Conservation (phyloP, 64 coral and sea anemone genomes). For the Pocillopora verrucosa region DNA sequence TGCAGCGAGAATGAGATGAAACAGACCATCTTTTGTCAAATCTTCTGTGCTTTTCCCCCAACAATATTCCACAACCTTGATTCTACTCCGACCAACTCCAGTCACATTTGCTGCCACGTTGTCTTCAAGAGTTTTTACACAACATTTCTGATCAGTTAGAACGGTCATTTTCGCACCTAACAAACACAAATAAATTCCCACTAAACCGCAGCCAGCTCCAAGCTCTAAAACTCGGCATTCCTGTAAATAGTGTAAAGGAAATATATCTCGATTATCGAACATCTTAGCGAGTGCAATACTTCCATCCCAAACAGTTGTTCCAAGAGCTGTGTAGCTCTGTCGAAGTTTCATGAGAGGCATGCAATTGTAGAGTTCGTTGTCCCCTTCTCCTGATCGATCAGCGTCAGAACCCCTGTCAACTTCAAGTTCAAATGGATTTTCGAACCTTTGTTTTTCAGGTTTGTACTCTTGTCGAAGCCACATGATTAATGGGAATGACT, state of each 20-base stretch:
- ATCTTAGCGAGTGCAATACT: slow-evolving; percentile 97
- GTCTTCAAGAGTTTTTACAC: slow-evolving; percentile 68
- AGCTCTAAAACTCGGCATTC: slow-evolving; percentile 68
- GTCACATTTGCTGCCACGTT: slow-evolving; percentile 72
- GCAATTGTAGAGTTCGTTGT: no score
- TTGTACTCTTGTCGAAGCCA: slow-evolving; percentile 97
- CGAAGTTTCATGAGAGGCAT: slow-evolving; percentile 46
- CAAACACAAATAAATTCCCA: slow-evolving; percentile 82
- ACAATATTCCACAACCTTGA: slow-evolving; percentile 67
- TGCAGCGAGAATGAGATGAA: slow-evolving; percentile 86
- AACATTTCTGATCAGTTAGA: slow-evolving; percentile 80
- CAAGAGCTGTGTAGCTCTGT: slow-evolving; percentile 82
- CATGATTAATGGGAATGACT: background rate
- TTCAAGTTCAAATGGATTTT: slow-evolving; percentile 80
- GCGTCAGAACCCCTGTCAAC: background rate
- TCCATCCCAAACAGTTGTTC: slow-evolving; percentile 96
- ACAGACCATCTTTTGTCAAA: slow-evolving; percentile 63
- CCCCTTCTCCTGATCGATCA: background rate
- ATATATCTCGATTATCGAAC: slow-evolving; percentile 73
- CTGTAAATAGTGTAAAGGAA: slow-evolving; percentile 50
- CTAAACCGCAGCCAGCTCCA: slow-evolving; percentile 91
- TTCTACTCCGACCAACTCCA: background rate
- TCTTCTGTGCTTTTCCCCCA: slow-evolving; percentile 65
- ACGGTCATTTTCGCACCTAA: slow-evolving; percentile 70
- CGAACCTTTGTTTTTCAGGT: slow-evolving; percentile 82